Base-by-base conservation (phyloP, 2,113 vertebrate species). In the Pelvicachromis taeniatus region DNA sequence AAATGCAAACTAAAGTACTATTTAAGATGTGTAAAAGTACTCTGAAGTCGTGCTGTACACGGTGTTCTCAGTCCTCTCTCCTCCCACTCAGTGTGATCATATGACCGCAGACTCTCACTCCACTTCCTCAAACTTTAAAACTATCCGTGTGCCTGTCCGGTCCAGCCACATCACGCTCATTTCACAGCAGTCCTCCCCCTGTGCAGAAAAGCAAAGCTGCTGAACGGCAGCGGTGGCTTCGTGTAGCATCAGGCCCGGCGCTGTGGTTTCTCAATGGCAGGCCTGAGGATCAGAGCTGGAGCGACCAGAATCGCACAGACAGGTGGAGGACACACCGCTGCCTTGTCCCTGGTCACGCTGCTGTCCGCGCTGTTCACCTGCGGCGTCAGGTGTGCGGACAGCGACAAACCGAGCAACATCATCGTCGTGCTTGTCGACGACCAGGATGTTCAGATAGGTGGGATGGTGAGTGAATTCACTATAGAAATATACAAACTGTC, bases 361-460 rank as follows among this genome's bases (percentile, higher is more conserved):
- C 81, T 87, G 12, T 14, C 83, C n/a, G 77, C 52, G 35, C 73
- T 93, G 59, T 87, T 95, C 83, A 95, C 92, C 95, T 96, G 94
- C 86, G 56, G 90, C 84, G 85, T 92, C 90, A 95, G 95, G 93
- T 95, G 94, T 48, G 83, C 80, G 58, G 80, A 78, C 2, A 10
- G 86, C 3, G 21, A 5, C 17, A 94, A 91, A 19, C 61, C 29
- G 11, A 94, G 85, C 87, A 97, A 97, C 90, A 88, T 97, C 65
- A 59, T 97, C 6, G 91, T 97, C 5, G 95, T 97, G 80, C 84
- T 97, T 6, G 88, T 95, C 16, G 96, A 97, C 87, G 97, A 97
- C 80, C 96, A 97, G 92, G 97, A 97, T 9, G 87, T 95, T 0
- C 58, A 81, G 42, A 89, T 97, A 35, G 96, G 96, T 17, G 97